Evolutionary conservation across 1,140 invertebrate genomes (phyloP), one percentile per base, ranked within the genome.

Genomic region (Arctopsyche grandis): DNA sequence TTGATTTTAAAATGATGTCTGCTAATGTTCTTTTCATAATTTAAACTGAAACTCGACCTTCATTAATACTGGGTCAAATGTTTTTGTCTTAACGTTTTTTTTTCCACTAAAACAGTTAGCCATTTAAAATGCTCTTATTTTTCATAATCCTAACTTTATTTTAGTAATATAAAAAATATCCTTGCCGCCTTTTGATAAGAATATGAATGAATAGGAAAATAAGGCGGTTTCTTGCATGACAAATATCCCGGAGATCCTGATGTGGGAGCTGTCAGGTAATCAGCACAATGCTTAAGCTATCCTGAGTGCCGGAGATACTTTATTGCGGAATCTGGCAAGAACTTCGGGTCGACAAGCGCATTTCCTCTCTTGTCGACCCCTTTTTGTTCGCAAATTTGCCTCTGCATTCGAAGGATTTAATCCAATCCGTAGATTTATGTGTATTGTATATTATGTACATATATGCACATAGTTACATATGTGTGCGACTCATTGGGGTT

Each of bases 331-430:
- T 22, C 63, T 5, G 56, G 21, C 56, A 60, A 60, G 56, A 60
- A 60, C 9, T 60, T 38, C 29, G 29, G 29, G 29, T 38, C 29
- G 29, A 38, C 29, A 7, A 38, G 29, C 43, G 10, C 43, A 29
- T 12, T 44, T 44, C 46, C 69, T 3, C 38, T 43, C n/a, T 46
- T 46, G 43, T 46, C 69, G 44, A 46, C 69, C 69, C 69, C 46
- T 73, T 73, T 73, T 73, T 73, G 69, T 73, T 16, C 9, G 19
- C 21, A 60, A 60, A 60, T 60, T 60, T 60, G 56, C 56, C 21
- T 60, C 56, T 60, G 56, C 56, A 60, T 21, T 60, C 56, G 56
- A 60, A 60, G 56, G 56, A 60, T 60, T 60, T 21, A 60, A 21
- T n/a, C 48, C 29, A 19, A 19, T 52, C 48, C 16, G 12, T 19